Conservation (phyloP, 2,888 invertebrate genomes). For the Campoplex capitator region DNA sequence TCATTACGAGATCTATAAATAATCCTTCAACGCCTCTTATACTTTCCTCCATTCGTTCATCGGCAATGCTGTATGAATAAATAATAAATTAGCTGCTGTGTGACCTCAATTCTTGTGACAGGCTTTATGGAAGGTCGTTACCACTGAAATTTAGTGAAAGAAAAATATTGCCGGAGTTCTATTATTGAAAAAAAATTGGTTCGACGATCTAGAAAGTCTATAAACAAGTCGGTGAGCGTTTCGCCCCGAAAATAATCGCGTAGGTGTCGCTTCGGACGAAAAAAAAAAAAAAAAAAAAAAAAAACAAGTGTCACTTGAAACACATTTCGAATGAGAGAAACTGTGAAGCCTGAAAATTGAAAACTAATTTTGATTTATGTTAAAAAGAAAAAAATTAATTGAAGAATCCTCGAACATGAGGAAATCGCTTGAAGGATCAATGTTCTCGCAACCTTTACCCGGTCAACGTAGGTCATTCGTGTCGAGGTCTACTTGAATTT, state of each 20-base stretch:
- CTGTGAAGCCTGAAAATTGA: neutral
- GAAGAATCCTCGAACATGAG: no score
- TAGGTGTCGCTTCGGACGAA: neutral
- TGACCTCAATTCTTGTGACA: constrained; percentile 4
- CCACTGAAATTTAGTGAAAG: neutral
- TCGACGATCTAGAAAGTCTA: neutral
- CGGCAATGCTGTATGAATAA: neutral
- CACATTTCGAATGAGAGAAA: neutral
- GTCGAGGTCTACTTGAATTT: no score
- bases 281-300: neutral
- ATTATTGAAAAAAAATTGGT: neutral
- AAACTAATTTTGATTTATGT: neutral
- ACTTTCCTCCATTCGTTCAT: neutral
- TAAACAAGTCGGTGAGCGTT: neutral
- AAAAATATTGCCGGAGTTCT: neutral
- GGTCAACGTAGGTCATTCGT: no score
- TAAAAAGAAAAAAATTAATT: no score
- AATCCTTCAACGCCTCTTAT: neutral
- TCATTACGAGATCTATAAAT: neutral
- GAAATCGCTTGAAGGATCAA: no score
- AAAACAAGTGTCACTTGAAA: neutral
- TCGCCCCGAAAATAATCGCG: neutral
- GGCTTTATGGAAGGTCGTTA: neutral
- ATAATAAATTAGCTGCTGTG: neutral
- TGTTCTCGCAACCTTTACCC: no score